These are phyloP conservation scores for Speoplatyrhinus poulsoni DNA, from an alignment of 2,113 vertebrate genomes.

Conservation along the genomic window DNA sequence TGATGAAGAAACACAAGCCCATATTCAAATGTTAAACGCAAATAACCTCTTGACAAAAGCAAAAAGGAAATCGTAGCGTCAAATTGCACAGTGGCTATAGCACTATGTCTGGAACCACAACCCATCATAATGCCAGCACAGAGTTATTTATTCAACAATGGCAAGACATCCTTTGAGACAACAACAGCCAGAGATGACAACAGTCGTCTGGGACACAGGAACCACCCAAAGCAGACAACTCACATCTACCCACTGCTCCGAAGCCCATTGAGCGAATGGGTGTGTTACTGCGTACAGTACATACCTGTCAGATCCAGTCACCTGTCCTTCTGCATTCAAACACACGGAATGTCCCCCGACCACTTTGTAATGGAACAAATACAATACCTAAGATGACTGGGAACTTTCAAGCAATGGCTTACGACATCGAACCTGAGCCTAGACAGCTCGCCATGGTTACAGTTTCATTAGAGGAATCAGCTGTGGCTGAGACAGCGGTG, in stretches of 20 bases:
- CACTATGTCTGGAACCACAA: not conserved
- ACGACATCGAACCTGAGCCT: not conserved
- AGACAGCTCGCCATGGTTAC: conserved; percentile 2
- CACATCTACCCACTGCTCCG: not conserved
- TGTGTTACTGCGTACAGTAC: conserved; percentile 36
- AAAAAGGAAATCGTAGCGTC: conserved; percentile 18
- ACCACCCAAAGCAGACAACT: not conserved
- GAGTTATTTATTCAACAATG: not conserved
- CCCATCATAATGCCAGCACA: not conserved
- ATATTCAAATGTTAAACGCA: conserved; percentile 44
- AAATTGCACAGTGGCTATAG: not conserved
- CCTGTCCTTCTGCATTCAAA: conserved; percentile 45
- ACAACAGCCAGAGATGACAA: conserved; percentile 21
- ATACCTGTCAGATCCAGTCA: conserved; percentile 55
- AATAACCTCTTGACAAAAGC: conserved; percentile 16
- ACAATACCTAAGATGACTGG: not conserved
- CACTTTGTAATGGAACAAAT: conserved; percentile 3
- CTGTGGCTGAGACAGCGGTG: conserved; percentile 31
- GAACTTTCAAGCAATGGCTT: no score
- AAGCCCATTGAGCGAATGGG: conserved; percentile 21
- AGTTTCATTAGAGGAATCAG: conserved; percentile 29
- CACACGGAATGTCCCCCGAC: conserved; percentile 21
- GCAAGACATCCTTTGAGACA: conserved; percentile 1
- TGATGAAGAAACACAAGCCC: not conserved
- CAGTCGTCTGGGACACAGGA: not conserved